These are phyloP conservation scores for Aselliscus stoliczkanus DNA, from an alignment of 2,797 vertebrate genomes.

Conservation along the genomic window DNA sequence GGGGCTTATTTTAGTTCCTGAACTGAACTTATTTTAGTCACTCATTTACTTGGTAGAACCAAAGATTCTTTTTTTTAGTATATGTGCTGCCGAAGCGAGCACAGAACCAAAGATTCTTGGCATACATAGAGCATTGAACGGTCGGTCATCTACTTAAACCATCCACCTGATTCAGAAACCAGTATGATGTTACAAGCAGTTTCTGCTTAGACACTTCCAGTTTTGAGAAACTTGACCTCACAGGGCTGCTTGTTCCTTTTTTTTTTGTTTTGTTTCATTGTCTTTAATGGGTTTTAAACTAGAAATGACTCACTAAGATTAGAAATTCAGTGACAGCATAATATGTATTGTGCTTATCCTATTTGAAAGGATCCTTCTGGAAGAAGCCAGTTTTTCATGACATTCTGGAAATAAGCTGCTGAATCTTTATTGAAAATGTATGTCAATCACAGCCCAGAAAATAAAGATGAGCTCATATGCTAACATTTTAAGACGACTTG, in stretches of 20 bases:
- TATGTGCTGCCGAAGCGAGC: no score
- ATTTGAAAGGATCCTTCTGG: neutral
- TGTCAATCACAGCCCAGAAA: neutral
- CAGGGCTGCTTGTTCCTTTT: neutral
- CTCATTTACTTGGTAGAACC: neutral
- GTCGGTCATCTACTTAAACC: neutral
- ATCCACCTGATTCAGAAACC: neutral
- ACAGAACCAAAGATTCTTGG: neutral
- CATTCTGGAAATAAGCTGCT: conserved; percentile 22
- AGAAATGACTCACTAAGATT: neutral
- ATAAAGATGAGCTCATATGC: conserved; percentile 28
- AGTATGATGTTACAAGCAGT: neutral
- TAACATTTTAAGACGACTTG: neutral
- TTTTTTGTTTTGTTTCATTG: neutral
- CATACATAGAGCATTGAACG: neutral
- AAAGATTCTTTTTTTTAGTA: neutral
- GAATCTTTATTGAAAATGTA: conserved; percentile 16
- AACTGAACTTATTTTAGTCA: neutral
- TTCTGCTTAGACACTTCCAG: neutral
- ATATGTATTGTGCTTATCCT: neutral
- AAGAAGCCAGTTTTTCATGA: neutral
- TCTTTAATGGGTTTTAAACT: neutral
- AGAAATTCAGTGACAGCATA: neutral
- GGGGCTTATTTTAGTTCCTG: neutral
- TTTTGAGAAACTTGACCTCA: neutral